A percentile compares a stretch with the other conserved stretches of the same genome.
Evolutionary conservation across 2,888 invertebrate species (phyloP).

Genomic region (Trichacis sp.): DNA sequence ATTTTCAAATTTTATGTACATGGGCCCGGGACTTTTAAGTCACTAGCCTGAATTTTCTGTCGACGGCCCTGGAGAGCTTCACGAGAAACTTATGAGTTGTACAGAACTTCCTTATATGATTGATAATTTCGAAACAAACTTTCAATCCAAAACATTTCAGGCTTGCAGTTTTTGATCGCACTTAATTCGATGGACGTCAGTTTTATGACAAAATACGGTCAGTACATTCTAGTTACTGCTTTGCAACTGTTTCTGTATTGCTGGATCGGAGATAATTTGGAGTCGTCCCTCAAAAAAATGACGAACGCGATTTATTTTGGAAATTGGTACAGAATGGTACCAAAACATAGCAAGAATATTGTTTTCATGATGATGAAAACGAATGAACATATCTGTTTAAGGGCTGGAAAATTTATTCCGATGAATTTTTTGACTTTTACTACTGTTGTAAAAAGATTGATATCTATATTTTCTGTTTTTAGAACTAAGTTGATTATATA

Average conservation of each 20-base stretch:
- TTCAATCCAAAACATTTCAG: no score
- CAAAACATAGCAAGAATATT: conserved; percentile 24
- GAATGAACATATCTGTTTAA: conserved; percentile 18
- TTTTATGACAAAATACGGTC: conserved; percentile 14
- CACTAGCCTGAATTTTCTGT: no score
- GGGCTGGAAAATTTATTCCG: conserved; percentile 24
- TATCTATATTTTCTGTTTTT: no score
- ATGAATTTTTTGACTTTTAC: conserved; percentile 36
- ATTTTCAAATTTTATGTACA: no score
- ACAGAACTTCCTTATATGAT: no score
- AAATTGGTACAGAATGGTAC: conserved; percentile 28
- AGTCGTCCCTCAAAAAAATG: conserved; percentile 24
- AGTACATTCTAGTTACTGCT: conserved; percentile 13
- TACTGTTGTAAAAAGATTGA: conserved; percentile 22
- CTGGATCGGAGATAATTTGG: conserved; percentile 33
- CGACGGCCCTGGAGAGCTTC: no score
- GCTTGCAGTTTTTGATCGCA: no score
- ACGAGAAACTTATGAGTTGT: no score
- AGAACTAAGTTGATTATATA: no score
- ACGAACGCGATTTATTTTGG: conserved; percentile 27
- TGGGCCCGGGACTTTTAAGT: no score
- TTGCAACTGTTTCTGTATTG: conserved; percentile 33
- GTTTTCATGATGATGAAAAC: conserved; percentile 26
- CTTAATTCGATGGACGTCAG: no score
- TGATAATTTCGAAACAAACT: no score